Evolutionary conservation across 2,113 vertebrate species (phyloP), one percentile per base, ranked within the genome.

Genomic region (Eurypyga helias): DNA sequence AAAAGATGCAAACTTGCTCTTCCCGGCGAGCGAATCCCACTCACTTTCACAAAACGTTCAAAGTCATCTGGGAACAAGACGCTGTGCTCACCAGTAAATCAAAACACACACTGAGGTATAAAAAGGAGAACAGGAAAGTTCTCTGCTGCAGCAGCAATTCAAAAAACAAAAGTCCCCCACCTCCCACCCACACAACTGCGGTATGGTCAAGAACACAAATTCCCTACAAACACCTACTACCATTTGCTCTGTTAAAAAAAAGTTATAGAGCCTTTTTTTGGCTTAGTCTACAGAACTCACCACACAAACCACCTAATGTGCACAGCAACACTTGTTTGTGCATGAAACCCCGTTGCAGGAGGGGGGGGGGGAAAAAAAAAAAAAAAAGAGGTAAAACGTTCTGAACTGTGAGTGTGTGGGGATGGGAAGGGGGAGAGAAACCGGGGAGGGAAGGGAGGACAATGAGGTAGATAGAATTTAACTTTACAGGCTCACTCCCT

Each of bases 401-500:
- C 93, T 93, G 96, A 93, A 72, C 83, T 54, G 88, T 66, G 82
- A 87, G 77, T 88, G 85, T 93, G 96, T 83, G 89, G 89, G 95
- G 84, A 91, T 4, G 10, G 83, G 86, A 29, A 89, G 26, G 60
- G 81, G 38, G 72, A 1, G 6, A 94, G 91, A 91, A 80, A 90
- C 94, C 15, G 2, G 95, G 92, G 54, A 93, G 62, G 90, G 80
- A 97, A 93, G 93, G 83, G 89, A 97, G 98, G 96, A 96, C 96
- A 92, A 98, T 98, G 98, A 98, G 98, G 98, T 98, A 98, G 98
- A 98, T 98, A 98, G 97, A 97, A 97, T 98, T 95, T 98, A 98
- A 98, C 98, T 99, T 99, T 98, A 99, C 99, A 99, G 99, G 99
- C 98, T 99, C 98, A 98, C 98, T 98, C 99, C 99, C 99, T 99